phyloP scores from a whole-genome alignment of 2,888 invertebrate species.

The Watsonalla cultraria region DNA sequence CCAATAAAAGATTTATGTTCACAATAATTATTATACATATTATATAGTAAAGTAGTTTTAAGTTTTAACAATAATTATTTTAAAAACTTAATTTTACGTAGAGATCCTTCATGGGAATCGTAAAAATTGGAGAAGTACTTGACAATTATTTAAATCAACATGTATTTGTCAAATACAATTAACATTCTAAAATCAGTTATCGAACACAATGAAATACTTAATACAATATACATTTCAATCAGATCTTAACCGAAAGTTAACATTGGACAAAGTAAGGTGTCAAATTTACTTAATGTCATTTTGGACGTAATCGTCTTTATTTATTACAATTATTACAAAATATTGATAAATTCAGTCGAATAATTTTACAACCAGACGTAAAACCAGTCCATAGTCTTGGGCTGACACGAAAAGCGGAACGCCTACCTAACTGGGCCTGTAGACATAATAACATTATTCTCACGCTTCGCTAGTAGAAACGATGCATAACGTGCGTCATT shows the following conservation, averaged over 20 bases:
- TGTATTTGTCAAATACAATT: background rate
- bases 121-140: conserved; percentile 29
- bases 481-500: too few species aligned
- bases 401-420: conserved; percentile 11
- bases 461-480: too few species aligned
- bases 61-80: conserved; percentile 37
- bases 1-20: conserved; percentile 31
- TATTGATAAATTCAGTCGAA: conserved; percentile 62
- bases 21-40: conserved; percentile 18
- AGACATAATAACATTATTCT: too few species aligned
- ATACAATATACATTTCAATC: conserved; percentile 14
- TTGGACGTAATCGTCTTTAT: conserved; percentile 49
- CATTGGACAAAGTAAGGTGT: conserved; percentile 43
- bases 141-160: conserved; percentile 12
- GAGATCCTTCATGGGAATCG: conserved; percentile 55
- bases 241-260: conserved; percentile 33
- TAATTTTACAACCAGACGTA: conserved; percentile 50
- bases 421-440: conserved; percentile 31
- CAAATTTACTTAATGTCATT: conserved; percentile 36
- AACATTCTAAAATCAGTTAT: conserved; percentile 12
- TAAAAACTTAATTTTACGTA: conserved; percentile 47
- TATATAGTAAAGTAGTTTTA: conserved; percentile 27
- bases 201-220: conserved; percentile 31
- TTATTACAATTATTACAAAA: conserved; percentile 35
- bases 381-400: conserved; percentile 19